Evolutionary conservation across 1,140 invertebrate genomes (phyloP).

Genomic region (Hycleus cichorii): DNA sequence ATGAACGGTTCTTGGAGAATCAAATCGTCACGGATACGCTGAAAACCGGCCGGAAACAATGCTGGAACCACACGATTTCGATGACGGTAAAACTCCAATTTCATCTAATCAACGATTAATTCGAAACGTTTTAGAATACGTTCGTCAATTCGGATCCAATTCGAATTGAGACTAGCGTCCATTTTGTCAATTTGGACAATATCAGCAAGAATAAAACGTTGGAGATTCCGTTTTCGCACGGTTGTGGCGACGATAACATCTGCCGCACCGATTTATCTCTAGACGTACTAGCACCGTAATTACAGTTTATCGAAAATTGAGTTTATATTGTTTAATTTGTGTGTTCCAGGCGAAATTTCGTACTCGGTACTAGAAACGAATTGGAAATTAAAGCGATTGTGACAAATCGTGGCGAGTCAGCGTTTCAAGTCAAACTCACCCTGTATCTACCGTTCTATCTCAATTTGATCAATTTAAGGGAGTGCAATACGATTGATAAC

Average conservation of each 20-base stretch:
- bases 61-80: no score
- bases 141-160: not conserved
- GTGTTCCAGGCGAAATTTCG: conserved; percentile 8
- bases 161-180: not conserved
- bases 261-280: not conserved
- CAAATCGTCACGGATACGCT: not conserved
- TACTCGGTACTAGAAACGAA: conserved; percentile 18
- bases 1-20: conserved; percentile 1
- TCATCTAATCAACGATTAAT: not conserved
- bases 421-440: conserved; percentile 19
- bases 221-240: conserved; percentile 13
- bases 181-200: no score
- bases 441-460: conserved; percentile 12
- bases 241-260: conserved; percentile 18
- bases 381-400: conserved; percentile 9
- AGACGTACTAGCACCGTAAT: no score
- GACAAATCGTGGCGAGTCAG: conserved; percentile 22
- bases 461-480: conserved; percentile 19
- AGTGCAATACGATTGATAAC: conserved; percentile 16
- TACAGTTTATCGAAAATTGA: no score
- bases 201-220: not conserved
- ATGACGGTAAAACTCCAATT: not conserved
- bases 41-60: no score
- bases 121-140: not conserved
- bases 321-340: not conserved